Evolutionary conservation across 2,113 vertebrate species (phyloP), one percentile per base, ranked within the genome.

Genomic region (Dendrocopos noguchii): DNA sequence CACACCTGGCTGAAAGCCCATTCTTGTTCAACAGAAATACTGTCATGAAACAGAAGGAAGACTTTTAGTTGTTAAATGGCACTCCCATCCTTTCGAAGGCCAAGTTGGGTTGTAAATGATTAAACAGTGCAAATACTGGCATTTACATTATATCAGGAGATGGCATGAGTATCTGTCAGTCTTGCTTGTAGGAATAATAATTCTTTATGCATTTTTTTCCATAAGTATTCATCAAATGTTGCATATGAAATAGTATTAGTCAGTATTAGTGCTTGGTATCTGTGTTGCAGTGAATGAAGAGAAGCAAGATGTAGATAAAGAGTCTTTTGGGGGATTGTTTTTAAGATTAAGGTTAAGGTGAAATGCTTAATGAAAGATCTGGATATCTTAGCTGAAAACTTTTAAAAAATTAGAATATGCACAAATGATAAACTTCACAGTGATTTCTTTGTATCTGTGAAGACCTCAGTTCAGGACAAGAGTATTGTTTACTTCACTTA

Each of bases 81-180:
- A 47, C 52, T 92, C 46, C 36, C 7, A 4, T 87, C 85, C 57
- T 76, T 96, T 47, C 60, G 57, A 93, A 90, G 79, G 71, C 74
- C 25, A 21, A 0, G 25, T 60, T 66, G n/a, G 18, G 1, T 31
- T 89, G 68, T 31, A 42, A 93, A 33, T 84, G 50, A 39, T 76
- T 36, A 74, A 94, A 85, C 34, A 36, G 59, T 36, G 50, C 72
- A 94, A 91, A 83, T 86, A 81, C 39, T 83, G n/a, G 33, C 90
- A 28, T 94, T 93, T 91, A 31, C 7, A 6, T 75, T 81, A 1
- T 83, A 39, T 85, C 65, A 70, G 80, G 68, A 85, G 77, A 61
- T 79, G 59, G 15, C n/a, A 24, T 57, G 14, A 55, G 22, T 53
- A 29, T 70, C 68, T 17, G 16, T 81, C 94, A 24, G 71, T 87